Conservation (phyloP, 1,140 invertebrate species). For the Phymorhynchus buccinoides region DNA sequence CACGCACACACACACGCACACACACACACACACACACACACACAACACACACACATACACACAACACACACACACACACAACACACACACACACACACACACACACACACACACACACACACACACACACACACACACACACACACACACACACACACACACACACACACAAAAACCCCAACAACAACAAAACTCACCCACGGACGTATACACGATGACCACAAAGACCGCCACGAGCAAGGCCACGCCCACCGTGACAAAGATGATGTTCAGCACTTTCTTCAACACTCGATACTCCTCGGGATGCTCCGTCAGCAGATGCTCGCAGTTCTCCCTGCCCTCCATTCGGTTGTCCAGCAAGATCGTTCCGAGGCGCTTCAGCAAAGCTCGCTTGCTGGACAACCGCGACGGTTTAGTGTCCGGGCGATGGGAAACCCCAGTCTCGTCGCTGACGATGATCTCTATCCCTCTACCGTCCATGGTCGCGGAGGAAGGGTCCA, state of each 20-base stretch:
- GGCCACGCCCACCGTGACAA: slow-evolving; percentile 52
- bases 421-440: slow-evolving; percentile 37
- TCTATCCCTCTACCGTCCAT: slow-evolving; percentile 51
- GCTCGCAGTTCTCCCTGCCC: slow-evolving; percentile 44
- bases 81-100: not conserved
- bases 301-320: slow-evolving; percentile 44
- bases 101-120: not conserved
- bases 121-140: not conserved
- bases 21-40: not conserved
- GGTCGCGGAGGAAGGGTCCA: slow-evolving; percentile 35
- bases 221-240: slow-evolving; percentile 53
- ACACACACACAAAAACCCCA: not conserved
- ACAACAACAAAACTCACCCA: slow-evolving; percentile 43
- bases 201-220: slow-evolving; percentile 53
- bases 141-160: slow-evolving; percentile 8
- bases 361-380: slow-evolving; percentile 46
- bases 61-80: not conserved
- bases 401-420: slow-evolving; percentile 2
- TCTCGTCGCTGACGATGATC: slow-evolving; percentile 52
- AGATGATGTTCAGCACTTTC: slow-evolving; percentile 53
- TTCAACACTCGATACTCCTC: slow-evolving; percentile 56
- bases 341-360: slow-evolving; percentile 53
- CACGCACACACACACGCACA: not conserved
- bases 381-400: slow-evolving; percentile 46
- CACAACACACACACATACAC: not conserved